Evolutionary conservation across 2,113 vertebrate species (phyloP), one percentile per base, ranked within the genome.

Genomic region (Aegithalos caudatus): DNA sequence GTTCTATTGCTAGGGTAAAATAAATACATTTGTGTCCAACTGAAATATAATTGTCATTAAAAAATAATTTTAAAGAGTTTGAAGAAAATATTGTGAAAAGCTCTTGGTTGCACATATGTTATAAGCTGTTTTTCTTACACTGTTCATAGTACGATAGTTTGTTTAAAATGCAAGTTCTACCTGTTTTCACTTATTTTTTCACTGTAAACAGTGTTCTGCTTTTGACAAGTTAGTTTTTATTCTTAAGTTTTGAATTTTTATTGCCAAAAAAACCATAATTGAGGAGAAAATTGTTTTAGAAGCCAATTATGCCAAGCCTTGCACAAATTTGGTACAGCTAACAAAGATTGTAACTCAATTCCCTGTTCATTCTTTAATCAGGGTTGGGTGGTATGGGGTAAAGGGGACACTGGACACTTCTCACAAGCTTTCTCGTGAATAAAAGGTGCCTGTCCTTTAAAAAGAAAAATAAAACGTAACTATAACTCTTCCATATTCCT

Each of bases 1-100:
- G 99, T 99, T 99, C 99, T 99, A 99, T 99, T 99, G 99, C 98
- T 99, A 99, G 99, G 99, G 98, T 99, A 98, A 99, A 99, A 98
- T 98, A 98, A 99, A 99, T 98, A 98, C 98, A 94, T 98, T 98
- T 98, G 98, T 98, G 98, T 98, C 98, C 99, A 98, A 97, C 97
- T 95, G 98, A 99, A 98, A 98, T 99, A 98, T 98, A 98, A 99
- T 98, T 98, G 98, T 99, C 97, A 97, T 99, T 99, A 99, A 98
- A 96, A 94, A 98, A 98, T 98, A 98, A 99, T 99, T 98, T 98
- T 98, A 98, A 99, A 97, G 95, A 97, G 98, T 98, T 98, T 98
- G 98, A 98, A 98, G 98, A 99, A 98, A 98, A 98, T 99, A 98
- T 99, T 98, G 98, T 99, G 98, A 98, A 98, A 98, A 98, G 98